These are phyloP conservation scores for Cranoglanis bouderius DNA, from an alignment of 2,113 vertebrate species.

Conservation along the genomic window DNA sequence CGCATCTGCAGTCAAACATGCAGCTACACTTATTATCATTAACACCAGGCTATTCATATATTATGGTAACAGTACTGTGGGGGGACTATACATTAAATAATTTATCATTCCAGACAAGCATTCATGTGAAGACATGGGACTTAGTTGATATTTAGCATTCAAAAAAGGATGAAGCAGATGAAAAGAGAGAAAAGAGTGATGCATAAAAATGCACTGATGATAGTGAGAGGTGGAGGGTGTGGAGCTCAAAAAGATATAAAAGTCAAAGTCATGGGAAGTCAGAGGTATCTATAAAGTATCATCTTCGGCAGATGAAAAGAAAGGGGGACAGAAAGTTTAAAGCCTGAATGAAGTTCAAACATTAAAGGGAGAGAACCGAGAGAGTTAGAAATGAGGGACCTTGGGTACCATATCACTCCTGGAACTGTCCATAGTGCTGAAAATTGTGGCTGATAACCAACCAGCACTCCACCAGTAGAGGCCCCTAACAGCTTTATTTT, in stretches of 20 bases:
- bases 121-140: conserved; percentile 61
- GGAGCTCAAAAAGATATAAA: conserved; percentile 25
- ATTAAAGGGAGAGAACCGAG: conserved; percentile 17
- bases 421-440: conserved; percentile 57
- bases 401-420: neutral
- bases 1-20: neutral
- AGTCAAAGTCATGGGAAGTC: conserved; percentile 20
- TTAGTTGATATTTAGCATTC: conserved; percentile 65
- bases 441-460: conserved; percentile 14
- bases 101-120: conserved; percentile 74
- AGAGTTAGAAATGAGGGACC: neutral
- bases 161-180: conserved; percentile 50
- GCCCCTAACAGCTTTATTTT: neutral
- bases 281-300: conserved; percentile 5
- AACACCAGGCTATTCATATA: neutral
- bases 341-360: conserved; percentile 11
- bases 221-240: conserved; percentile 48
- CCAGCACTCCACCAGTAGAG: neutral
- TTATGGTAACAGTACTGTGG: too few relatives aligned
- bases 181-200: conserved; percentile 40
- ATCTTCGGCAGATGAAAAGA: conserved; percentile 34
- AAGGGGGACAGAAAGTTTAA: neutral
- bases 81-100: conserved; percentile 69
- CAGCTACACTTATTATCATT: neutral
- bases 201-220: conserved; percentile 46